These are phyloP conservation scores for Cheilosia soror DNA, from an alignment of 2,888 invertebrate species.

Conservation along the genomic window DNA sequence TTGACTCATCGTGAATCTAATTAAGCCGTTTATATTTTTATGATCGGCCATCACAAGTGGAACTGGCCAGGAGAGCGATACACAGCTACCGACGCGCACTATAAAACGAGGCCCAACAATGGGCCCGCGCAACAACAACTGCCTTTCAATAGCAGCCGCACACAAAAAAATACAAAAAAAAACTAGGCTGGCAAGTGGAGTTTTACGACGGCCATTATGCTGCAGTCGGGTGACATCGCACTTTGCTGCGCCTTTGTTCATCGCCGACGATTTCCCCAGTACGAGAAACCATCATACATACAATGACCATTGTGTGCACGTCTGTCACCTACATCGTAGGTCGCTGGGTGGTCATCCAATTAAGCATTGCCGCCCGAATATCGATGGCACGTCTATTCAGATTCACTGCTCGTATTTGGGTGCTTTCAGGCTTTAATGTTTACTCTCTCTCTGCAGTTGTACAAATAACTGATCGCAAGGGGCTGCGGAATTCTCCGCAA, in stretches of 20 bases:
- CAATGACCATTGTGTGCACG: constrained; percentile 53
- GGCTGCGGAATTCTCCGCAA: constrained; percentile 42
- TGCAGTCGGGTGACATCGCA: constrained; percentile 73
- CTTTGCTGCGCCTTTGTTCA: constrained; percentile 67
- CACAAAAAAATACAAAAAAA: constrained; percentile 33
- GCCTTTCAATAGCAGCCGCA: constrained; percentile 8
- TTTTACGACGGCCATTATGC: constrained; percentile 72
- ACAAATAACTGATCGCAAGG: constrained; percentile 44
- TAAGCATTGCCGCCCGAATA: constrained; percentile 50
- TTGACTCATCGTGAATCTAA: constrained; percentile 74
- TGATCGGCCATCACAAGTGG: constrained; percentile 72
- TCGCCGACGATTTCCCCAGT: constrained; percentile 53
- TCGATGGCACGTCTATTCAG: constrained; percentile 58
- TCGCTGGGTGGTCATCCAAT: constrained; percentile 70
- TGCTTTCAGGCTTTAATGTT: background rate
- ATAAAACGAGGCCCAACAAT: constrained; percentile 61
- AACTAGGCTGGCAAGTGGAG: constrained; percentile 51
- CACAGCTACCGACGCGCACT: constrained; percentile 60
- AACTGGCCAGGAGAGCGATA: constrained; percentile 50
- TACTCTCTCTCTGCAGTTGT: constrained; percentile 11
- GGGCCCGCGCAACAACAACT: constrained; percentile 29
- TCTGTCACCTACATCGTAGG: constrained; percentile 60
- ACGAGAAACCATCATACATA: constrained; percentile 13
- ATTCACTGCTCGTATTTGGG: constrained; percentile 31
- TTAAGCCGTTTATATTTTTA: constrained; percentile 75